phyloP scores from a whole-genome alignment of 1,140 invertebrate species.

The Rhynchophorus ferrugineus region DNA sequence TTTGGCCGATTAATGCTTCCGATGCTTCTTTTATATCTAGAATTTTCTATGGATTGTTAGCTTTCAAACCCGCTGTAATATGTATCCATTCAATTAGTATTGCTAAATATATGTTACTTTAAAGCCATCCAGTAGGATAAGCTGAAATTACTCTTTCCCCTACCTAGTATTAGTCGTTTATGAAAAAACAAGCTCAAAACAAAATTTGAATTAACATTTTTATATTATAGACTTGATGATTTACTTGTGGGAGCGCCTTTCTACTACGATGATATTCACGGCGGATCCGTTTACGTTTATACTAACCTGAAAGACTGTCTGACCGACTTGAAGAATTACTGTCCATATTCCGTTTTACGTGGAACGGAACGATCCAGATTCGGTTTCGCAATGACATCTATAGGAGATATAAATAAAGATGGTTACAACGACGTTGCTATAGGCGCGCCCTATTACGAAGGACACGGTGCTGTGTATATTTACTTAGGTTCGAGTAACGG shows the following conservation, averaged over 20 bases:
- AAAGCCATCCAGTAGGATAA: too few species aligned
- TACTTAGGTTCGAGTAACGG: conserved; percentile 74
- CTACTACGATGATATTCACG: conserved; percentile 69
- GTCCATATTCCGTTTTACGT: conserved; percentile 52
- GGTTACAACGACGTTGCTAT: conserved; percentile 82
- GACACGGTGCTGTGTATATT: conserved; percentile 77
- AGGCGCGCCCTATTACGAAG: conserved; percentile 84
- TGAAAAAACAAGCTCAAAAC: too few species aligned
- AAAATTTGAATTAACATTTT: too few species aligned
- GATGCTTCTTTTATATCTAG: too few species aligned
- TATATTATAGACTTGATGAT: conserved; percentile 70
- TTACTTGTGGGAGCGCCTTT: conserved; percentile 87
- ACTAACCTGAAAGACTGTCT: conserved; percentile 49
- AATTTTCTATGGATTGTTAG: too few species aligned
- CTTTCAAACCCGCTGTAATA: neutral
- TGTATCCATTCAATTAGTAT: too few species aligned
- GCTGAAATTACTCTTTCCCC: too few species aligned
- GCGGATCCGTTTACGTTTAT: conserved; percentile 85
- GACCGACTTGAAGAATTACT: conserved; percentile 29
- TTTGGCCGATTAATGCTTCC: too few species aligned
- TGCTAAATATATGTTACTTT: too few species aligned
- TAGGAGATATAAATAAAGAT: conserved; percentile 89
- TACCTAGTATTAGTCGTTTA: too few species aligned
- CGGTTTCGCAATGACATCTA: conserved; percentile 74
- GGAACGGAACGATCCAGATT: conserved; percentile 74